A percentile compares a stretch with the other conserved stretches of the same genome.
These are phyloP conservation scores for Muntiacus reevesi DNA, from an alignment of 2,113 vertebrate species.

Conservation along the genomic window DNA sequence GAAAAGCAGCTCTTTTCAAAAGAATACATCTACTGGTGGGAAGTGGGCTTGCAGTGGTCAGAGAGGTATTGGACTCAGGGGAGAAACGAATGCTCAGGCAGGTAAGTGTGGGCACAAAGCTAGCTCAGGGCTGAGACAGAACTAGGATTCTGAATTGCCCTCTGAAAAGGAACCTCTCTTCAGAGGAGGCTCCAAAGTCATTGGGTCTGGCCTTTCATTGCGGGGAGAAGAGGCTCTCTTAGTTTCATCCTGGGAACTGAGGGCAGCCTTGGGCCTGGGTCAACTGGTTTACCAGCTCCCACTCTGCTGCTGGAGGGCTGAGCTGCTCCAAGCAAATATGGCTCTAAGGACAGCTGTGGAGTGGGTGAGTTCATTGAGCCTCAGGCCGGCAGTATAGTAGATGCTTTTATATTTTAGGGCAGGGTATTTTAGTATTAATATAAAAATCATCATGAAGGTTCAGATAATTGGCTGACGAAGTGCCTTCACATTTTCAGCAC, in stretches of 20 bases:
- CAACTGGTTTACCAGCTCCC: background rate
- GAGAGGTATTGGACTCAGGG: background rate
- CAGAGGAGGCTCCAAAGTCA: no score
- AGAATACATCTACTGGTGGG: background rate
- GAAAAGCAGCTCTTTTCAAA: background rate
- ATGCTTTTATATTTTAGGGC: conserved; percentile 59
- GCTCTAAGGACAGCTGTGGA: background rate
- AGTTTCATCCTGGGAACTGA: background rate
- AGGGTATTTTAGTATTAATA: conserved; percentile 68
- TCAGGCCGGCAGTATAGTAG: background rate
- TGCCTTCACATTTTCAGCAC: conserved; percentile 76
- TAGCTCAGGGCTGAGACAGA: background rate
- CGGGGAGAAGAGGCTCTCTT: background rate
- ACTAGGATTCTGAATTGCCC: background rate
- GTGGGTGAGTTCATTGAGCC: background rate
- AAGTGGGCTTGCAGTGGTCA: background rate
- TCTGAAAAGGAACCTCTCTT: background rate
- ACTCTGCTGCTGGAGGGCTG: background rate
- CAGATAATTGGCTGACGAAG: conserved; percentile 79
- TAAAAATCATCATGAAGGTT: conserved; percentile 62
- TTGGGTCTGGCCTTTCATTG: background rate
- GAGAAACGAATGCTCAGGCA: background rate
- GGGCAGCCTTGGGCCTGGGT: background rate
- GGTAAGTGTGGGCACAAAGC: background rate
- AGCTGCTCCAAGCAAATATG: background rate